Evolutionary conservation across 2,888 invertebrate species (phyloP).

Genomic region (Drosophila eohydei): DNA sequence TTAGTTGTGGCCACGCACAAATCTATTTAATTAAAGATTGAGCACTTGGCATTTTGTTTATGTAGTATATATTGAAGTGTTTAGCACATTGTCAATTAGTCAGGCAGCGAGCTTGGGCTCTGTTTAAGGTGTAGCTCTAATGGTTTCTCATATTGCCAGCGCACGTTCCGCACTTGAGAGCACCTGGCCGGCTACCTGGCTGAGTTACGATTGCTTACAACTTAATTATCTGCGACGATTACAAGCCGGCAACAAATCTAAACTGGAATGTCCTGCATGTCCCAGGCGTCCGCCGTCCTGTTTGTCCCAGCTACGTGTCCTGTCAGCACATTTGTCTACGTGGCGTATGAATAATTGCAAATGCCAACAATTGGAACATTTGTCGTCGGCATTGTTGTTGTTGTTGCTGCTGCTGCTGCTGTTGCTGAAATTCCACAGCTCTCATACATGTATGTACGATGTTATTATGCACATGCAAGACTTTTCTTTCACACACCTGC

Average conservation of each 20-base stretch:
- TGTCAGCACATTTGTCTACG: slow-evolving; percentile 81
- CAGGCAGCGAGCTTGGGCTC: not conserved
- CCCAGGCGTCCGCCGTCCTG: slow-evolving; percentile 27
- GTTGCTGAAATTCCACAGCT: slow-evolving; percentile 40
- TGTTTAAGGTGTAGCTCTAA: slow-evolving; percentile 15
- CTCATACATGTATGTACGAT: slow-evolving; percentile 10
- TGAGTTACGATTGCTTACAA: slow-evolving; percentile 65
- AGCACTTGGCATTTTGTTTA: slow-evolving; percentile 58
- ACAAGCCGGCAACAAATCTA: slow-evolving; percentile 77
- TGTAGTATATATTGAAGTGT: slow-evolving; percentile 14
- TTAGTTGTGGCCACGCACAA: not conserved
- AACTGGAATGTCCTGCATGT: slow-evolving; percentile 73
- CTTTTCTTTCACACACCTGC: slow-evolving; percentile 45
- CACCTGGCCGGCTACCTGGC: slow-evolving; percentile 30
- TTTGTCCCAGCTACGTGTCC: slow-evolving; percentile 54
- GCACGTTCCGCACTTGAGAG: slow-evolving; percentile 16
- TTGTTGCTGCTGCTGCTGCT: slow-evolving; percentile 9
- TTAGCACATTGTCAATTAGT: slow-evolving; percentile 26
- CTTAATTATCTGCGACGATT: slow-evolving; percentile 80
- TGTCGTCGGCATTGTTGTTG: slow-evolving; percentile 43
- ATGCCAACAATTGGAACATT: slow-evolving; percentile 78
- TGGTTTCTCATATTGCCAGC: slow-evolving; percentile 19
- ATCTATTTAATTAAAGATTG: slow-evolving; percentile 13
- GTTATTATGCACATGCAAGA: slow-evolving; percentile 34
- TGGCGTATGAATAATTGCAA: slow-evolving; percentile 80